Base-by-base conservation (phyloP, 2,797 vertebrate genomes). In the Lutjanus argentimaculatus region DNA sequence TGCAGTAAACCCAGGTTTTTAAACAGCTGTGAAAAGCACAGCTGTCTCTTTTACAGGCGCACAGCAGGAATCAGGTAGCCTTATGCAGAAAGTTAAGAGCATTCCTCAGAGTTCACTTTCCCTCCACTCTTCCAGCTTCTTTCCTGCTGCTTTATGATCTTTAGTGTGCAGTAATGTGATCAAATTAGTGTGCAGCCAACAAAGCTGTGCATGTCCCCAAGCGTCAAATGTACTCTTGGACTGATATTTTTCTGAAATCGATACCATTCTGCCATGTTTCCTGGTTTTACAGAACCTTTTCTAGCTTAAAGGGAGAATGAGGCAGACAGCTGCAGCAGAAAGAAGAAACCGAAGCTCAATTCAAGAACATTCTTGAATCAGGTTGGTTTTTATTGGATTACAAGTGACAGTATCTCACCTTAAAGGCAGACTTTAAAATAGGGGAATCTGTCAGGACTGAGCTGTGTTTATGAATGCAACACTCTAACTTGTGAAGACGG, bases 31-130 rank as follows among this genome's bases (percentile, higher is more conserved):
- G 46, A 80, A 85, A 81, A n/a, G 48, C 4, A 1, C 76, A 90
- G 85, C 85, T 76, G 85, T 79, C 53, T 81, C 58, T 84, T 89
- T 91, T 86, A 90, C 46, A 66, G 73, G 4, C 25, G 0, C 55
- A 77, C 68, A 40, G 80, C 79, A 77, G 76, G 12, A 53, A 88
- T 85, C 78, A 89, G 86, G 75, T 89, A 72, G 70, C 77, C 0
- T 1, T 42, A 59, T 43, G 70, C 72, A 58, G 16, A 72, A 46
- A 80, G 45, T 72, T 69, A 83, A 77, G 64, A 87, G 75, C 80
- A 87, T 85, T 90, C 87, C 80, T 85, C 49, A 19, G 40, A 85
- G 78, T 85, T 87, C 72, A 82, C 43, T 46, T 65, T 80, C 82
- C 55, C 42, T 75, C 43, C 45, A 59, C 63, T 53, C 62, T 40